Evolutionary conservation across 2,797 vertebrate species (phyloP).

Genomic region (Lagorchestes hirsutus): DNA sequence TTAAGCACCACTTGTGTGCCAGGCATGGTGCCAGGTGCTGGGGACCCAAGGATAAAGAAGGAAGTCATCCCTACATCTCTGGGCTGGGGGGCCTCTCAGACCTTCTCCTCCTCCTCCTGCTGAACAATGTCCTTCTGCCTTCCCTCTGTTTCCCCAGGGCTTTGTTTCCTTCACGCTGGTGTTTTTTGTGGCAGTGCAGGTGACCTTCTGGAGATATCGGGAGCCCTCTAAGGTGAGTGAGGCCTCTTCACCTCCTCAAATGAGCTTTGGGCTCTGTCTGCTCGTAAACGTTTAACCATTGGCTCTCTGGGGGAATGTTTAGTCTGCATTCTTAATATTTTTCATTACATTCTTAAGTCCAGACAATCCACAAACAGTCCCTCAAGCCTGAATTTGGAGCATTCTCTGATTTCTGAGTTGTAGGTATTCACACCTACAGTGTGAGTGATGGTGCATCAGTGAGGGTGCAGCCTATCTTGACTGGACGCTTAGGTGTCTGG

Average conservation of each 20-base stretch:
- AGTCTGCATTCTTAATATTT: not conserved
- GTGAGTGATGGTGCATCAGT: not conserved
- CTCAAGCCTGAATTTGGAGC: not conserved
- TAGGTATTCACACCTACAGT: no score
- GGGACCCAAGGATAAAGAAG: not conserved
- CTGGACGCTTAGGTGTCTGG: fast-evolving
- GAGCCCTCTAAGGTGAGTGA: slow-evolving; percentile 83
- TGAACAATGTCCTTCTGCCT: not conserved
- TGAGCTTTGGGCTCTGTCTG: not conserved
- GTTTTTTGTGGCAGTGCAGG: slow-evolving; percentile 83
- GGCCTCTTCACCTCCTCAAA: not conserved
- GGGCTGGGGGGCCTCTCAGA: not conserved
- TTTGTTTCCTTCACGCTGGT: slow-evolving; percentile 87
- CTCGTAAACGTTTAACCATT: not conserved
- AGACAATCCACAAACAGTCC: no score
- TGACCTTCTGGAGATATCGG: slow-evolving; percentile 82
- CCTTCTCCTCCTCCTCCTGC: not conserved
- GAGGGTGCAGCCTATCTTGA: fast-evolving
- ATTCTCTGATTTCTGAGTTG: not conserved
- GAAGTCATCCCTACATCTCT: slow-evolving; percentile 30
- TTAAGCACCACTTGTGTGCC: not conserved
- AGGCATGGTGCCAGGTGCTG: not conserved
- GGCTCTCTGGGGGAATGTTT: not conserved
- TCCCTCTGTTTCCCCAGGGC: slow-evolving; percentile 79
- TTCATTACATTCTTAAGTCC: not conserved